Evolutionary conservation across 2,113 vertebrate species (phyloP).

Genomic region (Mormyrus iriodes): DNA sequence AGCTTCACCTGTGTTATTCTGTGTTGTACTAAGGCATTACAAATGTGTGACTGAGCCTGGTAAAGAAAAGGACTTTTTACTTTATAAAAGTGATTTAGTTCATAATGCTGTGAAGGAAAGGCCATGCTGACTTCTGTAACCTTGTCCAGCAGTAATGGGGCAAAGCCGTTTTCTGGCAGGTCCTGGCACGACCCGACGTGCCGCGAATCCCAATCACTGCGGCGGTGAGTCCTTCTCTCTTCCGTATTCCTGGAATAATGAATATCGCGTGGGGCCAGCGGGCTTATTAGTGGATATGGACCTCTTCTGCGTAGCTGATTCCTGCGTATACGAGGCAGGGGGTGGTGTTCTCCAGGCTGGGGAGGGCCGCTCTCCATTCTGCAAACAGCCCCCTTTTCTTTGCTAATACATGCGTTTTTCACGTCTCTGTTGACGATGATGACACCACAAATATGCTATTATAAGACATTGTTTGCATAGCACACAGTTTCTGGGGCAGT

Average conservation of each 20-base stretch:
- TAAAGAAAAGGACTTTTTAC: neutral
- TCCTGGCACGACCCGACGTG: neutral
- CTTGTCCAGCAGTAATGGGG: neutral
- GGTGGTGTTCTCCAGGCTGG: neutral
- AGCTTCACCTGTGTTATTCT: neutral
- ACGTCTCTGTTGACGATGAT: neutral
- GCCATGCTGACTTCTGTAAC: neutral
- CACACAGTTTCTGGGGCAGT: neutral
- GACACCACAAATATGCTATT: neutral
- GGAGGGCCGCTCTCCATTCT: neutral
- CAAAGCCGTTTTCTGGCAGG: neutral
- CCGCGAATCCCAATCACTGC: neutral
- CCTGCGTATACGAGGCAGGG: neutral
- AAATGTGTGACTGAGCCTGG: neutral
- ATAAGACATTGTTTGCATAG: neutral
- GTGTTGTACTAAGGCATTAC: neutral
- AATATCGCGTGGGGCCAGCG: constrained; percentile 18
- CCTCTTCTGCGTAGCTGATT: neutral
- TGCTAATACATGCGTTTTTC: neutral
- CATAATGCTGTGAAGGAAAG: neutral
- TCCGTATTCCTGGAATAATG: constrained; percentile 21
- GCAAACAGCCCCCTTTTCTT: neutral
- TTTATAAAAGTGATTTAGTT: neutral
- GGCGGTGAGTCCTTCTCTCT: neutral
- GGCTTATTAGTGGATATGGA: neutral